Percentiles rank a stretch among this genome's conserved stretches.
Conservation (phyloP, 2,113 vertebrate genomes). For the Gavialis gangeticus region DNA sequence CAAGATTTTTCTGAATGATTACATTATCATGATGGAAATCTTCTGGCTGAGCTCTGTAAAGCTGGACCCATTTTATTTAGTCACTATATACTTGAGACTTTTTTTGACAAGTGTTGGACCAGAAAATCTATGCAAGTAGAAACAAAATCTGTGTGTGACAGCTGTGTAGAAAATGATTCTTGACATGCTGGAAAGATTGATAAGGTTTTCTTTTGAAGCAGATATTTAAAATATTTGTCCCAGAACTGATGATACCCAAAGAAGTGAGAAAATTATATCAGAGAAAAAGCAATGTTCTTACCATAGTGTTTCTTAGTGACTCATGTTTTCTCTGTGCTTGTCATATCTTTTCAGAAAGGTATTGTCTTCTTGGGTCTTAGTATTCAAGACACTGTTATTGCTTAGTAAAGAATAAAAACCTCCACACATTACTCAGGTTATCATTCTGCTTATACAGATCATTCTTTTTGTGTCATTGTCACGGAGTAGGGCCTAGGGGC, state of each 20-base stretch:
- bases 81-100: background rate
- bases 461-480: background rate
- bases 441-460: background rate
- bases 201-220: background rate
- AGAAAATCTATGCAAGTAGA: background rate
- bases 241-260: constrained; percentile 5
- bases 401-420: background rate
- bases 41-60: background rate
- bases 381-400: background rate
- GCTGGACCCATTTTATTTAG: background rate
- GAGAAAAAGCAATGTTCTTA: background rate
- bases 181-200: background rate
- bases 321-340: background rate
- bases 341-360: background rate
- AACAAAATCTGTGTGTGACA: constrained; percentile 25
- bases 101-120: background rate
- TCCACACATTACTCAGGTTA: background rate
- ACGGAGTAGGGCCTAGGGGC: too few species aligned
- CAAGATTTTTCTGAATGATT: background rate
- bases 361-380: background rate
- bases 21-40: background rate
- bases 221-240: constrained; percentile 14
- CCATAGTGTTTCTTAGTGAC: background rate
- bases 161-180: rapidly evolving
- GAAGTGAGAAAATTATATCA: background rate